Conservation (phyloP, 2,888 invertebrate species). For the Acholoe squamosa region DNA sequence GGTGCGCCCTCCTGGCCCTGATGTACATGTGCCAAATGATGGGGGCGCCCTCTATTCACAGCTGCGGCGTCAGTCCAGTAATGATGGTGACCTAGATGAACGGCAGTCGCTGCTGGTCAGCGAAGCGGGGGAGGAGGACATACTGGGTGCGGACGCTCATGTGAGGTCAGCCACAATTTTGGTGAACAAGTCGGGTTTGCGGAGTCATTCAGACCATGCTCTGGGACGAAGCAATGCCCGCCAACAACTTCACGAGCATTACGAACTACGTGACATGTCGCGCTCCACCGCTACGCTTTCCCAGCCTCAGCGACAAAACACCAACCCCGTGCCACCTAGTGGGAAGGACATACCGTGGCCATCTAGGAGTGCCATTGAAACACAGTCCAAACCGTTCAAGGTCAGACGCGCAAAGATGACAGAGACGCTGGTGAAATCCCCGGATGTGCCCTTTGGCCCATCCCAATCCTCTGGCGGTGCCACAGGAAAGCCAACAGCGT, state of each 20-base stretch:
- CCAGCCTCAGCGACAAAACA: not conserved
- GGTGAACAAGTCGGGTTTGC: slow-evolving; percentile 39
- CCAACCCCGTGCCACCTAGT: slow-evolving; percentile 32
- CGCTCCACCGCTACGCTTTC: not conserved
- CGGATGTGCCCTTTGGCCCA: not conserved
- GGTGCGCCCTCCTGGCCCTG: not conserved
- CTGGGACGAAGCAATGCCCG: not conserved
- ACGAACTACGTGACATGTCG: slow-evolving; percentile 44
- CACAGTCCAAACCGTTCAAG: not conserved
- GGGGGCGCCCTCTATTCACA: not conserved
- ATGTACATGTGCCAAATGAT: not conserved
- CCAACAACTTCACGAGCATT: not conserved
- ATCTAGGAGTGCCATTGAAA: not conserved
- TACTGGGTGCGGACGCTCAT: not conserved
- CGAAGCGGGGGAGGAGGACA: slow-evolving; percentile 7
- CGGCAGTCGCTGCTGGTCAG: slow-evolving; percentile 55
- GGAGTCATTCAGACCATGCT: slow-evolving; percentile 41
- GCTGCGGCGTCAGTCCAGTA: slow-evolving; percentile 48
- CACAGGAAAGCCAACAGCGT: not conserved
- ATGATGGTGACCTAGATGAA: slow-evolving; percentile 56
- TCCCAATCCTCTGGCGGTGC: not conserved
- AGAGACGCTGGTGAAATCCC: slow-evolving; percentile 10
- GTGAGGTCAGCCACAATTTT: slow-evolving; percentile 19
- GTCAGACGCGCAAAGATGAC: not conserved
- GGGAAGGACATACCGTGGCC: not conserved